phyloP scores from a whole-genome alignment of 2,113 vertebrate species.

The Semnornis frantzii region DNA sequence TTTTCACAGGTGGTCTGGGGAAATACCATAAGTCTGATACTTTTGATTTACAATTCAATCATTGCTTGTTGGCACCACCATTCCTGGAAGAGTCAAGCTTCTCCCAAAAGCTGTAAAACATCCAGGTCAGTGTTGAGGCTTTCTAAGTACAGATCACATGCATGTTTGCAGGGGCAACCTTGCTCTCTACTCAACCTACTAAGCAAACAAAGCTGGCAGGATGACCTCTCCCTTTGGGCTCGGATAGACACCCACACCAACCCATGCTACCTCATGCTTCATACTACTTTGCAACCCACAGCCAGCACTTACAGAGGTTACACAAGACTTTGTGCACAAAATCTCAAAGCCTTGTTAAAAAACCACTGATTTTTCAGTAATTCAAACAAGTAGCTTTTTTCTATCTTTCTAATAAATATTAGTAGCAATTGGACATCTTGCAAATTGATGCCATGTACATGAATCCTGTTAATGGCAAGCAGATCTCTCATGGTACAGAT shows the following conservation, averaged over 20 bases:
- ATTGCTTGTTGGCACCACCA: too few relatives aligned
- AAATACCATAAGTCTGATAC: background rate
- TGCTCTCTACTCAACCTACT: background rate
- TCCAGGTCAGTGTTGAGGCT: accelerated
- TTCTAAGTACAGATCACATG: background rate
- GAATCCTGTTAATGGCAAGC: background rate
- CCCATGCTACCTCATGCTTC: background rate
- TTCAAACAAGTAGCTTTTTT: background rate
- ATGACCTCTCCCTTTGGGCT: background rate
- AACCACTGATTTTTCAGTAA: background rate
- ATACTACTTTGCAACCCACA: background rate
- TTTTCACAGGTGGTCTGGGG: background rate
- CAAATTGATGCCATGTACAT: background rate
- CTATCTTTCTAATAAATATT: background rate
- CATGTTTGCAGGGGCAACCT: background rate
- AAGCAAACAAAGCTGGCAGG: background rate
- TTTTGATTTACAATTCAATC: background rate
- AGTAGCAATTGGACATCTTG: background rate
- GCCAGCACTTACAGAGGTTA: accelerated
- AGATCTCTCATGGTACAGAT: background rate
- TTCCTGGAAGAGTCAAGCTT: background rate
- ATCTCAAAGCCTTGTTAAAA: background rate
- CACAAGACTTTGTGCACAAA: background rate
- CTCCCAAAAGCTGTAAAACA: background rate
- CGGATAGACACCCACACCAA: background rate